Evolutionary conservation across 2,113 vertebrate species (phyloP), one percentile per base, ranked within the genome.

Genomic region (Vidua chalybeata): DNA sequence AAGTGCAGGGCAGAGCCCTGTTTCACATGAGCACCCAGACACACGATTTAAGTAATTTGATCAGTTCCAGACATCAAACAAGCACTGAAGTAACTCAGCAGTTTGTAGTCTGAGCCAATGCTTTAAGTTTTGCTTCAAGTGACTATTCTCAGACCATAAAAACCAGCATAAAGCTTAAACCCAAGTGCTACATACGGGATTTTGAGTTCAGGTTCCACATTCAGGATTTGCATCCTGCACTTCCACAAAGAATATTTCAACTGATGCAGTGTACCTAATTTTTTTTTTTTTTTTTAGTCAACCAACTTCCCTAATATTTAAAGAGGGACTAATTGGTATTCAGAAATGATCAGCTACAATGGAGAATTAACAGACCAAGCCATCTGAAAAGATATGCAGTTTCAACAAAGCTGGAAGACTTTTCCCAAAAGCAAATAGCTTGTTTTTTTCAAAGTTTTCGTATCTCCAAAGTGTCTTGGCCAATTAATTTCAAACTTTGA

Each of bases 401-500:
- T 90, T 79, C 88, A 89, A 90, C 37, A 78, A 89, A 78, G 69
- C 73, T 46, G 9, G 45, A 64, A 90, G 85, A 78, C 41, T 88
- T 83, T 59, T 74, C 92, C 83, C 90, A 80, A 92, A 85, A 96
- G 85, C 92, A 94, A 93, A 92, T 4, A 80, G 64, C 24, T 73
- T 61, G 31, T 41, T 88, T 49, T 71, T 71, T 63, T 52, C 79
- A 52, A 78, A 61, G 64, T 85, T 79, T 49, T 84, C 13, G 0
- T 64, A 72, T 90, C 69, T 96, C 75, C 35, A 37, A 83, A 93
- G 76, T 43, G 90, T 64, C 93, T 84, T 71, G 48, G 63, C 68
- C 92, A 92, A 96, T 94, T 93, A 88, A 90, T 90, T 94, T 74
- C 80, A 71, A 95, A 68, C 56, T 86, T 86, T 64, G 94, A 89